Conservation (phyloP, 2,797 vertebrate genomes). For the Tamandua tetradactyla region DNA sequence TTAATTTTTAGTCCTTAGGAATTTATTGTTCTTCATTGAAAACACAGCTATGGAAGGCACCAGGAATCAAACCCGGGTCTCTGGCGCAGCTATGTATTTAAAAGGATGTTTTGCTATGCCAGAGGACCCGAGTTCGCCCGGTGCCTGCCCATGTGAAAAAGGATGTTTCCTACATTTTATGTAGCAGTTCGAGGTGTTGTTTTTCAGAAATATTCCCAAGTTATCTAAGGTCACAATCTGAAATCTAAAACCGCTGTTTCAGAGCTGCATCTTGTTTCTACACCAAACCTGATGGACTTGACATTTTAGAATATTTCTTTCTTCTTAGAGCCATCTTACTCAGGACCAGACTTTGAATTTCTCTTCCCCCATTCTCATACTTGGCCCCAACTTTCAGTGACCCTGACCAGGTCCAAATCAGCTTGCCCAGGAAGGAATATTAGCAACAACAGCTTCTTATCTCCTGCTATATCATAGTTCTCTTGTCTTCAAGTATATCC, state of each 20-base stretch:
- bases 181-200: background rate
- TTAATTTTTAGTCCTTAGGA: background rate
- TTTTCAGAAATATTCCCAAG: background rate
- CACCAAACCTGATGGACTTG: background rate
- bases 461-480: background rate
- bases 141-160: too few species aligned
- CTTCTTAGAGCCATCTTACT: background rate
- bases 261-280: background rate
- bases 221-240: background rate
- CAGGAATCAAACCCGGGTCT: too few species aligned
- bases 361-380: background rate
- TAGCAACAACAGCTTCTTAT: background rate
- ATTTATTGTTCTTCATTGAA: constrained; percentile 1
- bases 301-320: background rate
- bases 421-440: background rate
- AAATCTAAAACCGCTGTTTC: background rate
- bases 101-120: background rate
- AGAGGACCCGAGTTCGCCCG: too few species aligned
- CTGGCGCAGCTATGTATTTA: background rate
- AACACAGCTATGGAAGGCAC: background rate
- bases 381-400: background rate
- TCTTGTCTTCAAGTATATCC: background rate
- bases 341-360: background rate
- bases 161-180: background rate
- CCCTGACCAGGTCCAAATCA: background rate